phyloP scores from a whole-genome alignment of 2,888 invertebrate genomes.

The Atethmia centrago region DNA sequence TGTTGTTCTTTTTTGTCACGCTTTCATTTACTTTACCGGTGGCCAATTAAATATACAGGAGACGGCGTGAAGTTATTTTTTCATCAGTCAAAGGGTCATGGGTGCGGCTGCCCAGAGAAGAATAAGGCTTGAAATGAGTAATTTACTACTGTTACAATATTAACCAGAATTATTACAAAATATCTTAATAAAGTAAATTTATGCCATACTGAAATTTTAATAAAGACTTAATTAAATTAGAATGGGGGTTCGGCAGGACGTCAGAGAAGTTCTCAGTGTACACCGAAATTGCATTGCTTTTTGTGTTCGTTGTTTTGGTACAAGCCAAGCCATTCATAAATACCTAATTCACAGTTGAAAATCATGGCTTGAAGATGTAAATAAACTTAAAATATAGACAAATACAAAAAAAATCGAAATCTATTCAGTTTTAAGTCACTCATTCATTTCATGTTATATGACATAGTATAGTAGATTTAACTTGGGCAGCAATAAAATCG shows the following conservation, averaged over 20 bases:
- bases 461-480: slow-evolving; percentile 18
- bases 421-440: not conserved
- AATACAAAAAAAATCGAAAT: not conserved
- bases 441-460: slow-evolving; percentile 3
- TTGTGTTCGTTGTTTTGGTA: slow-evolving; percentile 21
- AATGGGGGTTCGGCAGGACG: slow-evolving; percentile 35
- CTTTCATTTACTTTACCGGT: slow-evolving; percentile 57
- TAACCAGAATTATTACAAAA: slow-evolving; percentile 59
- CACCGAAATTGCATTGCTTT: slow-evolving; percentile 35
- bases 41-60: slow-evolving; percentile 64
- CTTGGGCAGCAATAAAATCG: slow-evolving; percentile 39
- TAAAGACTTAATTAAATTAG: slow-evolving; percentile 62
- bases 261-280: slow-evolving; percentile 34
- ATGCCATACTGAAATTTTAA: slow-evolving; percentile 62
- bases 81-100: slow-evolving; percentile 59
- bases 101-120: slow-evolving; percentile 36
- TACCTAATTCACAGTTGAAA: slow-evolving; percentile 1
- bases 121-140: slow-evolving; percentile 51
- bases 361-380: not conserved
- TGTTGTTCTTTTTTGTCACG: slow-evolving; percentile 61
- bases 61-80: slow-evolving; percentile 58
- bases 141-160: slow-evolving; percentile 55
- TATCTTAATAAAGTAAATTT: slow-evolving; percentile 62
- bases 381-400: not conserved
- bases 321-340: not conserved